Conservation (phyloP, 2,797 vertebrate species). For the Dipus sagitta region DNA sequence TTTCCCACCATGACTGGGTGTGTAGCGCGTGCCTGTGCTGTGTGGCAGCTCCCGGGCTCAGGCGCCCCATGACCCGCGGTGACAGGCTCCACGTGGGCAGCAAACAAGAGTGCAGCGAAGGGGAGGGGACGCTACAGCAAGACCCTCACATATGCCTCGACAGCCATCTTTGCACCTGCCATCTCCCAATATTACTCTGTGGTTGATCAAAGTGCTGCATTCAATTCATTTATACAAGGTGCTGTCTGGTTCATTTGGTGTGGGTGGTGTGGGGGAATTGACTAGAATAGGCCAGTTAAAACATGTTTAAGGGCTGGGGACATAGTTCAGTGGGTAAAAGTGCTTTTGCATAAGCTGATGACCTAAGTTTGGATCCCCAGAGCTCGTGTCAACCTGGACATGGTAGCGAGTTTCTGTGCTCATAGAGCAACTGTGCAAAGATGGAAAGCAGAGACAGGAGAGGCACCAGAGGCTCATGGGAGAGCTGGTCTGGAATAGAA, state of each 20-base stretch:
- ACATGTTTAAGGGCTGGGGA: not conserved
- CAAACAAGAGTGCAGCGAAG: constrained; percentile 65
- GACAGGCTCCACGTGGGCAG: constrained; percentile 42
- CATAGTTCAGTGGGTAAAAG: no score
- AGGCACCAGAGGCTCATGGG: no score
- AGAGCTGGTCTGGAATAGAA: no score
- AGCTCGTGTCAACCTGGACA: no score
- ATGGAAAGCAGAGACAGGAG: no score
- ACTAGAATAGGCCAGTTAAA: not conserved
- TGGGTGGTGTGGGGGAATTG: constrained; percentile 50
- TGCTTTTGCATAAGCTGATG: no score
- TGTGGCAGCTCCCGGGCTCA: constrained; percentile 13
- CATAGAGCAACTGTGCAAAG: no score
- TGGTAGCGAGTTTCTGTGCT: no score
- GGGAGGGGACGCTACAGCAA: constrained; percentile 59
- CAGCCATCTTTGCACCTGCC: constrained; percentile 60
- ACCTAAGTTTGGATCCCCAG: no score
- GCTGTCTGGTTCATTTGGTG: constrained; percentile 68
- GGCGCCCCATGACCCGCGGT: not conserved
- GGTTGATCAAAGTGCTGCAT: constrained; percentile 77
- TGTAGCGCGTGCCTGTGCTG: constrained; percentile 55
- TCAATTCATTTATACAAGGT: constrained; percentile 57
- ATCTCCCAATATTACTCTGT: constrained; percentile 68
- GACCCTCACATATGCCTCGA: constrained; percentile 62
- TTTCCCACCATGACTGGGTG: constrained; percentile 47